Conservation (phyloP, 64 coral and sea anemone species). For the Montipora foliosa region DNA sequence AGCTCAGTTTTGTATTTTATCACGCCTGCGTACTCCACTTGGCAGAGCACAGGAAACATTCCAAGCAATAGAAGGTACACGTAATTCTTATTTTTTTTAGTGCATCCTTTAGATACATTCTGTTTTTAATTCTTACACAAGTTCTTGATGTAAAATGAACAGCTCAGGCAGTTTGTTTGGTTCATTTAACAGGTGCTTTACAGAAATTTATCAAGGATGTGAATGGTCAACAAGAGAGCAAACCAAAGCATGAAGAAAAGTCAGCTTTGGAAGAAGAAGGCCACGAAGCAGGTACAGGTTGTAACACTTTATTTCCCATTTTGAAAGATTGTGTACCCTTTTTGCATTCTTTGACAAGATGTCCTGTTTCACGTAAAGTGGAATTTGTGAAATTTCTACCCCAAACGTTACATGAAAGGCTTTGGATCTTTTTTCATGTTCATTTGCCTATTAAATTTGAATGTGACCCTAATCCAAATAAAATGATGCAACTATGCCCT, state of each 20-base stretch:
- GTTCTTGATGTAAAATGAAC: neutral
- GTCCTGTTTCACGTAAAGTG: no score
- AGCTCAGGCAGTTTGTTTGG: neutral
- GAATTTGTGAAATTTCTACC: no score
- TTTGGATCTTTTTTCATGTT: no score
- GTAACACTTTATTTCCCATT: neutral
- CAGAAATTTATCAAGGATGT: slow-evolving; percentile 65
- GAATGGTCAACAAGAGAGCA: slow-evolving; percentile 48
- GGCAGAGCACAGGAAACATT: slow-evolving; percentile 98
- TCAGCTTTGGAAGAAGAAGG: slow-evolving; percentile 23
- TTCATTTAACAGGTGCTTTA: slow-evolving; percentile 49
- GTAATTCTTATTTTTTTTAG: neutral
- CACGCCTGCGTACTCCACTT: slow-evolving; percentile 88
- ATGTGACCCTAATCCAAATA: no score
- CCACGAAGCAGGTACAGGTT: neutral
- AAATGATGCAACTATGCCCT: no score
- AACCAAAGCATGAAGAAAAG: slow-evolving; percentile 45
- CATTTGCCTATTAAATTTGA: no score
- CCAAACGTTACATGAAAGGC: no score
- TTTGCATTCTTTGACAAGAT: no score
- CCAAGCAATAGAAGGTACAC: slow-evolving; percentile 91
- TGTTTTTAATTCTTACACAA: neutral
- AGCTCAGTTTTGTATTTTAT: slow-evolving; percentile 96
- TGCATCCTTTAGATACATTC: neutral
- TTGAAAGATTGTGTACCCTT: neutral